Evolutionary conservation across 2,113 vertebrate genomes (phyloP).

Genomic region (Clarias batrachus): DNA sequence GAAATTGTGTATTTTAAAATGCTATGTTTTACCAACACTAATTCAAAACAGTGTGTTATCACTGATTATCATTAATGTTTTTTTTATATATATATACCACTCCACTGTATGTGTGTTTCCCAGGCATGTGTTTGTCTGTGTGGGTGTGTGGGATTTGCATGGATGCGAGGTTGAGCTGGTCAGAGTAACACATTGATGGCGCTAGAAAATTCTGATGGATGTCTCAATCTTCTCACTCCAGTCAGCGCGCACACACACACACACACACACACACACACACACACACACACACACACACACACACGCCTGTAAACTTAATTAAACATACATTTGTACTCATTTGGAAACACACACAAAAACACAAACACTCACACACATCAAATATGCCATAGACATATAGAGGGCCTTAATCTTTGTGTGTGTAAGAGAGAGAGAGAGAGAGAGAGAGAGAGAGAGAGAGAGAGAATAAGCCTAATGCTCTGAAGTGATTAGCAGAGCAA

Average conservation of each 20-base stretch:
- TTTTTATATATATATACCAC: background rate
- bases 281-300: background rate
- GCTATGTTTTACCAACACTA: background rate
- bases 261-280: background rate
- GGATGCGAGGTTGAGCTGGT: background rate
- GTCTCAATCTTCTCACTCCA: constrained; percentile 32
- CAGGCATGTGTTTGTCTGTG: background rate
- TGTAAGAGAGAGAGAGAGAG: background rate
- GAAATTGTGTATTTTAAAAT: background rate
- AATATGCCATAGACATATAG: constrained; percentile 12
- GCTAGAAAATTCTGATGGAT: constrained; percentile 44
- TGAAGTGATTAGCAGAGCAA: background rate
- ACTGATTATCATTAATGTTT: background rate
- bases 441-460: background rate
- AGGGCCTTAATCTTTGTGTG: background rate
- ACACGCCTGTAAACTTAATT: background rate
- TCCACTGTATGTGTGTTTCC: background rate
- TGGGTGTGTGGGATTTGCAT: background rate
- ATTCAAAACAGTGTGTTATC: background rate
- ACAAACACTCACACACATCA: background rate
- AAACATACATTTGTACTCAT: background rate
- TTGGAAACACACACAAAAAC: background rate
- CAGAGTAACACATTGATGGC: background rate
- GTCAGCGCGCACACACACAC: background rate
- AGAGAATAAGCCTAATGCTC: background rate